Evolutionary conservation across 2,797 vertebrate species (phyloP).

Genomic region (Sciurus vulgaris): DNA sequence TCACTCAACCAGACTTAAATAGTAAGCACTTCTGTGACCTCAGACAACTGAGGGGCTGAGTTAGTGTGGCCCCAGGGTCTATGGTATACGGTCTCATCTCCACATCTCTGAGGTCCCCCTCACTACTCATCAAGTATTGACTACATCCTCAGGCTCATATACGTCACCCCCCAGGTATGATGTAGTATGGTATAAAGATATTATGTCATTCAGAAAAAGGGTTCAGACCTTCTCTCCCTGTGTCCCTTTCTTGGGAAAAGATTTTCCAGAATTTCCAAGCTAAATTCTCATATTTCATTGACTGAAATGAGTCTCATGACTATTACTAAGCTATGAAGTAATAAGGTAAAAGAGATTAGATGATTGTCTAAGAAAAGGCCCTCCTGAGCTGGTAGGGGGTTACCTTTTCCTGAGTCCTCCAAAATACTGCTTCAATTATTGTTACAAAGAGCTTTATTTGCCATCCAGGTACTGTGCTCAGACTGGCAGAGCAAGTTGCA

Average conservation of each 20-base stretch:
- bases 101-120: neutral
- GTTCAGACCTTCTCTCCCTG: neutral
- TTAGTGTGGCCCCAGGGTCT: neutral
- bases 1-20: neutral
- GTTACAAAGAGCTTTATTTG: neutral
- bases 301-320: neutral
- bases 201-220: neutral
- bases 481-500: neutral
- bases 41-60: neutral
- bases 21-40: neutral
- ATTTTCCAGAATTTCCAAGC: neutral
- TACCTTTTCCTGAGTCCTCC: neutral
- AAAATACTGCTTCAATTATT: neutral
- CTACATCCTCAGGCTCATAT: neutral
- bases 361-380: neutral
- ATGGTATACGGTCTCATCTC: too few species aligned
- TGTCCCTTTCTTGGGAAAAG: neutral
- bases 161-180: neutral
- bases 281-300: neutral
- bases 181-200: neutral
- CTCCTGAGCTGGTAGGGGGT: neutral
- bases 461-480: neutral
- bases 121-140: neutral
- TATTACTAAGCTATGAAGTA: neutral
- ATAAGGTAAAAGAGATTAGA: neutral